Conservation (phyloP, 2,113 vertebrate species). For the Coregonus clupeaformis region DNA sequence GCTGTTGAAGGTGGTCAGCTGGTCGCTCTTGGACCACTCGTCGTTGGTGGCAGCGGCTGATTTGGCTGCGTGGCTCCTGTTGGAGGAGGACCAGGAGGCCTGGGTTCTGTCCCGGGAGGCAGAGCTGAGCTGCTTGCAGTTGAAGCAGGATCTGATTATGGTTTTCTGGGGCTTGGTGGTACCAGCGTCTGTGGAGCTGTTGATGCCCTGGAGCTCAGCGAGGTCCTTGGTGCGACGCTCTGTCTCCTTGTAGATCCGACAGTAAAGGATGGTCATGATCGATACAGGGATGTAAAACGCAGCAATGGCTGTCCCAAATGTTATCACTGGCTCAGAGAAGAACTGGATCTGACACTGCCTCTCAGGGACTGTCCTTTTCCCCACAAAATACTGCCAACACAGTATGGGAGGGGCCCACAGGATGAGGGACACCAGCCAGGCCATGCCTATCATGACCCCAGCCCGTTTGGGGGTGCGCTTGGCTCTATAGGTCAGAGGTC, state of each 20-base stretch:
- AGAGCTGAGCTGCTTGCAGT: slow-evolving; percentile 75
- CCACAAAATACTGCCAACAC: slow-evolving; percentile 97
- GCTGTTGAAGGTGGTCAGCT: slow-evolving; percentile 84
- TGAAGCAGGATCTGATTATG: slow-evolving; percentile 84
- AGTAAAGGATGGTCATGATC: slow-evolving; percentile 97
- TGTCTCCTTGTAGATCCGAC: slow-evolving; percentile 96
- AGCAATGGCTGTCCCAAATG: slow-evolving; percentile 95
- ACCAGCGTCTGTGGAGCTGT: slow-evolving; percentile 75
- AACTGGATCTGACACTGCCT: slow-evolving; percentile 98
- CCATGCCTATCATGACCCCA: slow-evolving; percentile 93
- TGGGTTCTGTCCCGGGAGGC: slow-evolving; percentile 78
- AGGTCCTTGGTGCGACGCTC: slow-evolving; percentile 95
- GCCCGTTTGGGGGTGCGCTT: slow-evolving; percentile 93
- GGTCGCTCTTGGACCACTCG: slow-evolving; percentile 84
- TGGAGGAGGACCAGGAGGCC: slow-evolving; percentile 91
- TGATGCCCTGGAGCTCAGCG: slow-evolving; percentile 91
- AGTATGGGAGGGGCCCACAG: slow-evolving; percentile 96
- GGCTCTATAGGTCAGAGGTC: slow-evolving; percentile 94
- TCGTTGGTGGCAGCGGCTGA: slow-evolving; percentile 69
- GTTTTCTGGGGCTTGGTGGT: slow-evolving; percentile 79
- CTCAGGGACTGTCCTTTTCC: slow-evolving; percentile 89
- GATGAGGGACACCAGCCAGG: slow-evolving; percentile 93
- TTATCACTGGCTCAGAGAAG: slow-evolving; percentile 95
- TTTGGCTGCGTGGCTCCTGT: slow-evolving; percentile 78
- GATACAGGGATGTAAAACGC: slow-evolving; percentile 97